Conservation (phyloP, 2,888 invertebrate species). For the Drosophila mimica region DNA sequence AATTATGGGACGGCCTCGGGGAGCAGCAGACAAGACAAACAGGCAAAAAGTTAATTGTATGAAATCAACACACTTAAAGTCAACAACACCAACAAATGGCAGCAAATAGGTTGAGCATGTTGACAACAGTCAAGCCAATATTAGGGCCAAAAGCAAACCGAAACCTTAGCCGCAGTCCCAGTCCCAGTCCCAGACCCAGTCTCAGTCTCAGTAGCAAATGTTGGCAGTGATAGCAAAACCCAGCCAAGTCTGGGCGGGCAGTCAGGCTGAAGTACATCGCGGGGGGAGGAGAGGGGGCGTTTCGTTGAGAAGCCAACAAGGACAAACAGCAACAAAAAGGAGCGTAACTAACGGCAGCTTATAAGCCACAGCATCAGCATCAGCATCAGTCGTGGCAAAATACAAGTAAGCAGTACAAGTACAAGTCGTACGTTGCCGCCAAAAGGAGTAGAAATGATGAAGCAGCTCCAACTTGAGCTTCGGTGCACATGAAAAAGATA, state of each 20-base stretch:
- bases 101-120: conserved; percentile 53
- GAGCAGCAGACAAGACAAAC: conserved; percentile 67
- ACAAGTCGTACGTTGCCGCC: conserved; percentile 21
- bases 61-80: conserved; percentile 81
- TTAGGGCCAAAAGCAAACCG: conserved; percentile 56
- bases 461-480: conserved; percentile 50
- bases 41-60: conserved; percentile 79
- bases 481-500: conserved; percentile 74
- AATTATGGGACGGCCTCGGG: conserved; percentile 57
- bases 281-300: conserved; percentile 1
- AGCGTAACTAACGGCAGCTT: conserved; percentile 50
- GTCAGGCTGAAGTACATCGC: conserved; percentile 36
- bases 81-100: conserved; percentile 66
- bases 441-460: conserved; percentile 74
- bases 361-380: conserved; percentile 63
- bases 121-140: conserved; percentile 57
- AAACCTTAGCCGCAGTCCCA: conserved; percentile 5
- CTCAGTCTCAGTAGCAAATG: conserved; percentile 13
- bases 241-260: conserved; percentile 28
- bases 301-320: conserved; percentile 62
- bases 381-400: conserved; percentile 50
- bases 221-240: conserved; percentile 43
- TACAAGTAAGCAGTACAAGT: conserved; percentile 29
- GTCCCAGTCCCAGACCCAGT: conserved; percentile 4
- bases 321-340: conserved; percentile 47